These are phyloP conservation scores for Centrocercus urophasianus DNA, from an alignment of 2,113 vertebrate species.

Conservation along the genomic window DNA sequence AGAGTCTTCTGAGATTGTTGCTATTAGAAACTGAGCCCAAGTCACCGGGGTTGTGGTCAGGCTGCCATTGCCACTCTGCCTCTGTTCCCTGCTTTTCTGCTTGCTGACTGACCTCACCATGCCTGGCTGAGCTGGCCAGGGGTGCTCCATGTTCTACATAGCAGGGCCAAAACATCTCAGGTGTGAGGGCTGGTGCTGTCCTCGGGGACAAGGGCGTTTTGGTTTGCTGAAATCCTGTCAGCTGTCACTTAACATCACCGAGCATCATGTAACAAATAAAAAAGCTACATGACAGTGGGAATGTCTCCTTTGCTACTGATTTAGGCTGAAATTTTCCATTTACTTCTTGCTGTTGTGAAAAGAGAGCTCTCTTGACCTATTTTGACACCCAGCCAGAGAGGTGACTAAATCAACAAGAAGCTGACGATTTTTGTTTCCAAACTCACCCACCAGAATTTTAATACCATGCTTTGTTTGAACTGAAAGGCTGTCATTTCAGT, in stretches of 20 bases:
- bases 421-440: slow-evolving; percentile 62
- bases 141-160: slow-evolving; percentile 38
- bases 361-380: slow-evolving; percentile 65
- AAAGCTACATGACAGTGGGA: slow-evolving; percentile 24
- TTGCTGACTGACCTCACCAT: slow-evolving; percentile 79
- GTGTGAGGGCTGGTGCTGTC: slow-evolving; percentile 59
- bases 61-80: slow-evolving; percentile 46
- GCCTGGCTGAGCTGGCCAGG: slow-evolving; percentile 80
- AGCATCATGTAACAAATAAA: slow-evolving; percentile 34
- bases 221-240: slow-evolving; percentile 26
- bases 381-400: slow-evolving; percentile 53
- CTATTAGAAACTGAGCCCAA: slow-evolving; percentile 83
- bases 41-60: slow-evolving; percentile 61
- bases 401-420: slow-evolving; percentile 71
- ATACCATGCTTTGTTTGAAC: slow-evolving; percentile 19
- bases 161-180: slow-evolving; percentile 64
- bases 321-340: slow-evolving; percentile 60
- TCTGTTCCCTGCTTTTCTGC: slow-evolving; percentile 39
- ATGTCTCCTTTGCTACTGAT: not conserved
- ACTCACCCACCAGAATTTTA: slow-evolving; percentile 60
- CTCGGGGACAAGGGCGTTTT: not conserved
- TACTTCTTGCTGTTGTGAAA: slow-evolving; percentile 60
- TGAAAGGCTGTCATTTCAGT: slow-evolving; percentile 19
- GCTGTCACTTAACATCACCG: slow-evolving; percentile 10
- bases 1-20: slow-evolving; percentile 79